phyloP scores from a whole-genome alignment of 2,113 vertebrate genomes.

The Phyllostomus hastatus region DNA sequence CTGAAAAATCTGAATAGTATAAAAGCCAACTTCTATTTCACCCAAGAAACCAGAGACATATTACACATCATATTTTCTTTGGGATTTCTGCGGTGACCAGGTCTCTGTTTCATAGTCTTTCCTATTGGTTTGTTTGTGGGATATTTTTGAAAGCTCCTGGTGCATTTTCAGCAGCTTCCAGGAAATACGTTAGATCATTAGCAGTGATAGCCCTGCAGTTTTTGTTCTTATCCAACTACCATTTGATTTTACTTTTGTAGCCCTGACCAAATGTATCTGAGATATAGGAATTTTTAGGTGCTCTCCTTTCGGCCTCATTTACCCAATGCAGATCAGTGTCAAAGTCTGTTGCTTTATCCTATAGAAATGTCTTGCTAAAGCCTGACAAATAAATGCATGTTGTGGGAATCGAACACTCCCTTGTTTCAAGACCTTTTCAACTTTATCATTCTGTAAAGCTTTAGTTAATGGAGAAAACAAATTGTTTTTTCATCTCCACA shows the following conservation, averaged over 20 bases:
- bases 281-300: slow-evolving; percentile 83
- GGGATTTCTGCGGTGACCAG: slow-evolving; percentile 55
- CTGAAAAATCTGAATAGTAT: slow-evolving; percentile 79
- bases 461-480: slow-evolving; percentile 87
- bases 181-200: slow-evolving; percentile 59
- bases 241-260: slow-evolving; percentile 83
- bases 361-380: slow-evolving; percentile 86
- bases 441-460: slow-evolving; percentile 77
- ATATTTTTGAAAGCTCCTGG: slow-evolving; percentile 82
- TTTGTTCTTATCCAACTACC: slow-evolving; percentile 63
- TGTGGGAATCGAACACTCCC: slow-evolving; percentile 79
- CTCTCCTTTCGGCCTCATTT: slow-evolving; percentile 76
- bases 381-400: slow-evolving; percentile 84
- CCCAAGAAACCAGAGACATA: slow-evolving; percentile 84
- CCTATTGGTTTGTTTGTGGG: slow-evolving; percentile 81
- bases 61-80: slow-evolving; percentile 76
- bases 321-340: slow-evolving; percentile 79
- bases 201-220: slow-evolving; percentile 62
- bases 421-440: slow-evolving; percentile 76
- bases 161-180: slow-evolving; percentile 81
- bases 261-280: slow-evolving; percentile 88
- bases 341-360: slow-evolving; percentile 83
- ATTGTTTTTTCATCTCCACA: slow-evolving; percentile 74
- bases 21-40: slow-evolving; percentile 85
- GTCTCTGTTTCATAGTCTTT: slow-evolving; percentile 67